These are phyloP conservation scores for Drepana arcuata DNA, from an alignment of 1,140 invertebrate genomes.

Conservation along the genomic window DNA sequence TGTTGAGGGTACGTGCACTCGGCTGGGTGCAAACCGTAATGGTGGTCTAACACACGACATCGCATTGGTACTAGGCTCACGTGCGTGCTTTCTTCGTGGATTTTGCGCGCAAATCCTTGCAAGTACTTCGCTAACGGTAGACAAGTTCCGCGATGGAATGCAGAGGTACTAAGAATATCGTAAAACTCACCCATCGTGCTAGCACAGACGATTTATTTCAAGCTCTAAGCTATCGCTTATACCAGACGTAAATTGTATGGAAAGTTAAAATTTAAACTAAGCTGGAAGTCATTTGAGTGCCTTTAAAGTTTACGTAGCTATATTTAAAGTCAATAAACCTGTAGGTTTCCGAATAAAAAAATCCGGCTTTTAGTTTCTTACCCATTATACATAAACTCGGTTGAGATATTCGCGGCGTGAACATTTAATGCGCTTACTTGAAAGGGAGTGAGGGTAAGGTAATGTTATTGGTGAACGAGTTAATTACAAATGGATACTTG, in stretches of 20 bases:
- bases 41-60: slow-evolving; percentile 34
- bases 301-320: too few relatives aligned
- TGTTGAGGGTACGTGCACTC: slow-evolving; percentile 7
- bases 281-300: too few relatives aligned
- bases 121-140: slow-evolving; percentile 58
- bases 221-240: too few relatives aligned
- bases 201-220: too few relatives aligned
- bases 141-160: slow-evolving; percentile 47
- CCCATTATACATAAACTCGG: too few relatives aligned
- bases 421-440: background rate
- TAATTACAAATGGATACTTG: slow-evolving; percentile 1
- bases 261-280: too few relatives aligned
- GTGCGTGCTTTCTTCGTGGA: slow-evolving; percentile 63
- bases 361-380: too few relatives aligned
- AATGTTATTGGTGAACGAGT: background rate
- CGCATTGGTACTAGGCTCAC: slow-evolving; percentile 49
- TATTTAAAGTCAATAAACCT: too few relatives aligned
- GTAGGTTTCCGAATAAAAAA: too few relatives aligned
- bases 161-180: slow-evolving; percentile 8
- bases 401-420: background rate
- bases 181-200: too few relatives aligned
- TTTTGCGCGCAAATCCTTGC: slow-evolving; percentile 63
- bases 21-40: background rate
- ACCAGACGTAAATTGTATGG: too few relatives aligned
- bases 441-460: background rate